These are phyloP conservation scores for Callorhinus ursinus DNA, from an alignment of 2,113 vertebrate species.

Conservation along the genomic window DNA sequence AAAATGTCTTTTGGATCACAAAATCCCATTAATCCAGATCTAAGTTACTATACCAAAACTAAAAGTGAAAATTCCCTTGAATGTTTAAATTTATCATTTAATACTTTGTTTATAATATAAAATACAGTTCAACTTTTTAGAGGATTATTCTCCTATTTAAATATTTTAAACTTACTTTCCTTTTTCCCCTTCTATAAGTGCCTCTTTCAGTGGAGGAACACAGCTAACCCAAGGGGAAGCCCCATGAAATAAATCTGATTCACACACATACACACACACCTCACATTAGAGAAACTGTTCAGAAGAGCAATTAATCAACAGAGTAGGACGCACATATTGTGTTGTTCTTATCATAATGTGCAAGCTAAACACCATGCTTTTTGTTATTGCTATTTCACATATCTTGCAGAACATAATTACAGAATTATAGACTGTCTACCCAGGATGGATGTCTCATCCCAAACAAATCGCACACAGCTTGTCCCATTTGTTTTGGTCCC, in stretches of 20 bases:
- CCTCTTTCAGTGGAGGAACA: not conserved
- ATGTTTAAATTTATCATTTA: constrained; percentile 17
- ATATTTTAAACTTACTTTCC: not conserved
- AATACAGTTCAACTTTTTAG: not conserved
- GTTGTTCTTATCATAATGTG: not conserved
- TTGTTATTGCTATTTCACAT: not conserved
- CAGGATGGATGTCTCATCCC: constrained; percentile 33
- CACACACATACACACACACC: no score
- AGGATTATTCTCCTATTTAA: not conserved
- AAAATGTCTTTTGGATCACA: not conserved
- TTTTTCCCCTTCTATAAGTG: not conserved
- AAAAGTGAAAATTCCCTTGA: not conserved
- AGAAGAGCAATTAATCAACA: not conserved
- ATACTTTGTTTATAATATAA: not conserved
- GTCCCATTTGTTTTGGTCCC: constrained; percentile 18
- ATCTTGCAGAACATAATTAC: not conserved
- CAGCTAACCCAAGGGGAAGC: not conserved
- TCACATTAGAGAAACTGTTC: not conserved
- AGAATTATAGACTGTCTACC: constrained; percentile 36
- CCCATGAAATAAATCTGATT: not conserved
- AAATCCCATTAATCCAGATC: not conserved
- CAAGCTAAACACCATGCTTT: not conserved
- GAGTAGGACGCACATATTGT: not conserved
- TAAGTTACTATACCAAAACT: not conserved
- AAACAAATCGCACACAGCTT: not conserved